phyloP scores from a whole-genome alignment of 2,797 vertebrate species.

The Corythornis leucogaster region DNA sequence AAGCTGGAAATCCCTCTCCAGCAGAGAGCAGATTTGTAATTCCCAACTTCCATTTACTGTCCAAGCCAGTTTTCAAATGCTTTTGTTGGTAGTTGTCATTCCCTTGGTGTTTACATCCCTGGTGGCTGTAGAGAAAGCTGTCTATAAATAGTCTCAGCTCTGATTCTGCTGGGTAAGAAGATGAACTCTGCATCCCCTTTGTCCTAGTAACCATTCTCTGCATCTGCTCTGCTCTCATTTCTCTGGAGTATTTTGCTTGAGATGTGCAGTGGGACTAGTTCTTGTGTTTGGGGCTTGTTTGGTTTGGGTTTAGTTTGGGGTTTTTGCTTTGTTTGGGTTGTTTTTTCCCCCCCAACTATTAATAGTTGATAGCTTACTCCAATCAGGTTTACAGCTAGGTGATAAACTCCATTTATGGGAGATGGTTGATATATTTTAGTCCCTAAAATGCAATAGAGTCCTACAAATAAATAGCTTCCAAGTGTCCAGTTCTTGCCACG shows the following conservation, averaged over 20 bases:
- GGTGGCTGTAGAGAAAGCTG: not conserved
- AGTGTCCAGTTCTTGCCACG: not conserved
- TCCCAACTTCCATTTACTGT: not conserved
- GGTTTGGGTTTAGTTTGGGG: not conserved
- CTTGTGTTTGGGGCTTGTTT: not conserved
- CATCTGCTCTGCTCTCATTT: slow-evolving; percentile 33
- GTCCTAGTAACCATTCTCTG: not conserved
- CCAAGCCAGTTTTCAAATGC: not conserved
- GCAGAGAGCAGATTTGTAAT: not conserved
- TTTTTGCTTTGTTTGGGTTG: not conserved
- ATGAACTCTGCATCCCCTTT: slow-evolving; percentile 44
- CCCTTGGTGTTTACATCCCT: slow-evolving; percentile 15
- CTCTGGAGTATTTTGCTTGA: not conserved
- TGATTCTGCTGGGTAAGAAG: slow-evolving; percentile 2
- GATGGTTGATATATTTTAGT: not conserved
- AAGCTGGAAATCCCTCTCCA: not conserved
- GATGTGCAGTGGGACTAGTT: not conserved
- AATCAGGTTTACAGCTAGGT: not conserved
- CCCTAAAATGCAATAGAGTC: not conserved
- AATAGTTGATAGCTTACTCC: not conserved
- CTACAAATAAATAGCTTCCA: not conserved
- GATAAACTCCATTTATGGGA: not conserved
- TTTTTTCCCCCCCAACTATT: not conserved
- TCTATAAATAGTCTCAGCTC: slow-evolving; percentile 33
- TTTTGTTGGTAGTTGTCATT: not conserved